phyloP scores from a whole-genome alignment of 1,140 invertebrate genomes.

The Pseudomyrmex dendroicus region DNA sequence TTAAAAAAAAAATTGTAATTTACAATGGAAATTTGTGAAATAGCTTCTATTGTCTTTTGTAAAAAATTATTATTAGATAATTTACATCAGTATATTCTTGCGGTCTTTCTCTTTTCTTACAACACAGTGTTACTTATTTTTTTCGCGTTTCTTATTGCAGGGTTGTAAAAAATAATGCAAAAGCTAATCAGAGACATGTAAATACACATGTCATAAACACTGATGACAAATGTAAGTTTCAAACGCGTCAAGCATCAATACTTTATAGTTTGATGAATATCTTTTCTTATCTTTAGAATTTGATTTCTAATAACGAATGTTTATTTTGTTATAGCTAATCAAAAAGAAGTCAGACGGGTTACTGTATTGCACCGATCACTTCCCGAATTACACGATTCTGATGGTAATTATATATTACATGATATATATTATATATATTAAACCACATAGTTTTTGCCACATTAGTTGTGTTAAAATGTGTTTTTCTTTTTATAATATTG shows the following conservation, averaged over 20 bases:
- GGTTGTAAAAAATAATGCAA: constrained; percentile 79
- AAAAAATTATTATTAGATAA: neutral
- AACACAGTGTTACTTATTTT: constrained; percentile 10
- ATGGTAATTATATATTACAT: constrained; percentile 71
- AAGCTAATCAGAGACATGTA: constrained; percentile 74
- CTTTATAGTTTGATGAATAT: constrained; percentile 5
- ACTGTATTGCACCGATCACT: constrained; percentile 79
- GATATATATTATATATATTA: neutral
- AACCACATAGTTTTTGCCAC: neutral
- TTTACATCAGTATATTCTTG: neutral
- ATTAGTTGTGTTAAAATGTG: too few relatives aligned
- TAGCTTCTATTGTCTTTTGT: too few relatives aligned
- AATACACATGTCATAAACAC: constrained; percentile 62
- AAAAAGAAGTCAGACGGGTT: constrained; percentile 80
- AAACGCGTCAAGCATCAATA: neutral
- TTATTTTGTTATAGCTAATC: constrained; percentile 70
- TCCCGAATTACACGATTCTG: constrained; percentile 78
- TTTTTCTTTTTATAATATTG: too few relatives aligned
- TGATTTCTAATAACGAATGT: constrained; percentile 11
- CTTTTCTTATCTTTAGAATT: neutral
- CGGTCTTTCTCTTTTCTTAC: constrained; percentile 45
- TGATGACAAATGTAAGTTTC: constrained; percentile 78
- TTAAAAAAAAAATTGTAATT: too few relatives aligned
- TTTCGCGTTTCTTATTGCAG: constrained; percentile 66
- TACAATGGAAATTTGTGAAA: too few relatives aligned